phyloP scores from a whole-genome alignment of 2,113 vertebrate species.

The Cynopterus brachyotis region DNA sequence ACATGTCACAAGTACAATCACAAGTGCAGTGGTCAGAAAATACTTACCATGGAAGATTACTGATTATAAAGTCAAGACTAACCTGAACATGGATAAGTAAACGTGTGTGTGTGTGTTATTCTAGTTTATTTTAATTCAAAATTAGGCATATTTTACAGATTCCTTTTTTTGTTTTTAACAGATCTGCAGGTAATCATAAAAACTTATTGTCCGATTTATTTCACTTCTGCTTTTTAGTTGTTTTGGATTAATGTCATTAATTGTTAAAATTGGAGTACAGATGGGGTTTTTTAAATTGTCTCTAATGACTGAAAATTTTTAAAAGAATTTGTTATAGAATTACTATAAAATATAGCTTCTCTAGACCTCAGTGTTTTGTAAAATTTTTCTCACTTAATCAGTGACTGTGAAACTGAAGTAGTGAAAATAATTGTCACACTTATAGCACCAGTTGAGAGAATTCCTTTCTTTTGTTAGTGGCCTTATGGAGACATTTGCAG shows the following conservation, averaged over 20 bases:
- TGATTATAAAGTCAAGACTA: conserved; percentile 43
- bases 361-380: background rate
- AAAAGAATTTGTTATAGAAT: conserved; percentile 7
- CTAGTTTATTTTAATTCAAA: background rate
- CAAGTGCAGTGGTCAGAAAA: conserved; percentile 1
- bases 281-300: background rate
- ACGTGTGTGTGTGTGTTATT: background rate
- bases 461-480: conserved; percentile 88
- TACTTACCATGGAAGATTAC: background rate
- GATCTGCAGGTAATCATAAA: background rate
- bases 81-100: background rate
- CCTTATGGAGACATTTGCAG: conserved; percentile 99
- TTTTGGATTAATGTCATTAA: conserved; percentile 16
- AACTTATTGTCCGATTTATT: background rate
- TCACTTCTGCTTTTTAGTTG: conserved; percentile 31
- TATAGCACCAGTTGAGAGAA: background rate
- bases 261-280: background rate
- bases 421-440: background rate
- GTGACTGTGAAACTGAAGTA: conserved; percentile 4
- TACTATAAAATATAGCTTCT: background rate
- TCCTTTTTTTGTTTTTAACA: background rate
- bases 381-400: conserved; percentile 12
- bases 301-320: conserved; percentile 12
- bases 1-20: background rate
- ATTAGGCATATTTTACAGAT: background rate